These are phyloP conservation scores for Gymnodraco acuticeps DNA, from an alignment of 2,797 vertebrate species.

Conservation along the genomic window DNA sequence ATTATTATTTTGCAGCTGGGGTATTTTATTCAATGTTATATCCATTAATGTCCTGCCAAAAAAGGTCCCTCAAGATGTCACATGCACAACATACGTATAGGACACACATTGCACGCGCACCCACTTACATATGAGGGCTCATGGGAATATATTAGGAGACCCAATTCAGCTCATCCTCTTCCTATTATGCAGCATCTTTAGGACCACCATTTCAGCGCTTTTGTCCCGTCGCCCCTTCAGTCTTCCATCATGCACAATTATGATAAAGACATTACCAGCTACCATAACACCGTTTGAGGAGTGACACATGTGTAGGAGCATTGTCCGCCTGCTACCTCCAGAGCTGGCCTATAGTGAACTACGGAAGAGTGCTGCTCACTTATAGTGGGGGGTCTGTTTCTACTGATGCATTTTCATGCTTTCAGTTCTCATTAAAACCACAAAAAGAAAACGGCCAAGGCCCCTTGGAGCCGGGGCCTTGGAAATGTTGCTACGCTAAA, in stretches of 20 bases:
- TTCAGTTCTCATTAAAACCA: slow-evolving; percentile 83
- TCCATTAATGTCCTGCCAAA: not conserved
- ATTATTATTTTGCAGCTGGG: not conserved
- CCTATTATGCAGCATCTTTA: slow-evolving; percentile 30
- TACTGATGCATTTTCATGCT: slow-evolving; percentile 76
- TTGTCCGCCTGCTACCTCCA: slow-evolving; percentile 49
- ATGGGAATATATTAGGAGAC: slow-evolving; percentile 6
- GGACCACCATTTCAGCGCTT: slow-evolving; percentile 16
- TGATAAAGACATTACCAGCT: slow-evolving; percentile 72
- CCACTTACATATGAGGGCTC: not conserved
- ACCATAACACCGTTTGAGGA: slow-evolving; percentile 60
- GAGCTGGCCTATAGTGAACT: slow-evolving; percentile 41
- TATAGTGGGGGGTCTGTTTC: slow-evolving; percentile 62
- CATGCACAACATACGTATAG: not conserved
- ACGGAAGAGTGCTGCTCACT: slow-evolving; percentile 61
- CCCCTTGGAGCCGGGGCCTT: slow-evolving; percentile 57
- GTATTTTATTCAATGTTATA: not conserved
- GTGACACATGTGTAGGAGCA: slow-evolving; percentile 64
- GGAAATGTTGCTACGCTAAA: slow-evolving; percentile 72
- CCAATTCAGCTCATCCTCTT: slow-evolving; percentile 29
- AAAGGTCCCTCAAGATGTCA: not conserved
- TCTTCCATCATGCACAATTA: slow-evolving; percentile 59
- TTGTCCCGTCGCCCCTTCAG: slow-evolving; percentile 33
- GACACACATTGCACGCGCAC: not conserved
- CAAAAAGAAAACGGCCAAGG: slow-evolving; percentile 75